Evolutionary conservation across 2,113 vertebrate species (phyloP), one percentile per base, ranked within the genome.

Genomic region (Takifugu bimaculatus): DNA sequence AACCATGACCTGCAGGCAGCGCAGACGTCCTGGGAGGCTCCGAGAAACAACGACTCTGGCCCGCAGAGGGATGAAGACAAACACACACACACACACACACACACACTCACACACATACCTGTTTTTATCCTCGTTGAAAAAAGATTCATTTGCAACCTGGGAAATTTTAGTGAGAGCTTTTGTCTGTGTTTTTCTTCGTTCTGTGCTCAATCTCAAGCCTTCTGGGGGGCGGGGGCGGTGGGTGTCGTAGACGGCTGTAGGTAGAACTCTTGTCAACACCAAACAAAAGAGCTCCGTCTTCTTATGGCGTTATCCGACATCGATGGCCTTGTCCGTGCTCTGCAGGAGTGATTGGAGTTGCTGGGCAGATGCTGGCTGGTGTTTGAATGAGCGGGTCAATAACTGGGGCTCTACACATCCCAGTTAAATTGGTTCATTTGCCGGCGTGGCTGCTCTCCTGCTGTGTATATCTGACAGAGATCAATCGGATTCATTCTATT

Each of bases 401-500:
- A 70, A 71, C 60, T 52, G 45, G 26, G 79, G 47, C 65, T 82
- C 75, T 59, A 69, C 77, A 80, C 76, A 75, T 77, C 74, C 64
- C 62, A 72, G 75, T 76, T 86, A 77, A 82, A 86, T 70, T 55
- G 76, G 80, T 78, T 85, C 80, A 80, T 83, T 79, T 82, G 80
- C 60, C 67, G 66, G 80, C 63, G 63, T 3, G 63, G 64, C 51
- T 63, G 39, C 60, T 54, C 65, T 55, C 81, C 69, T 27, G 2
- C 63, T 49, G 81, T 50, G 59, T 60, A 64, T 60, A 69, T 69
- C 62, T 52, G 10, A 71, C 60, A 58, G 54, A 56, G 71, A 85
- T 88, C 87, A 73, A 84, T 86, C 71, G 55, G 59, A 65, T 65
- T 83, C 82, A 78, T 80, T 86, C 80, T 68, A 57, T 76, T 50